A percentile compares a stretch with the other conserved stretches of the same genome.
phyloP scores from a whole-genome alignment of 2,888 invertebrate genomes.

The Napeogenes inachia region DNA sequence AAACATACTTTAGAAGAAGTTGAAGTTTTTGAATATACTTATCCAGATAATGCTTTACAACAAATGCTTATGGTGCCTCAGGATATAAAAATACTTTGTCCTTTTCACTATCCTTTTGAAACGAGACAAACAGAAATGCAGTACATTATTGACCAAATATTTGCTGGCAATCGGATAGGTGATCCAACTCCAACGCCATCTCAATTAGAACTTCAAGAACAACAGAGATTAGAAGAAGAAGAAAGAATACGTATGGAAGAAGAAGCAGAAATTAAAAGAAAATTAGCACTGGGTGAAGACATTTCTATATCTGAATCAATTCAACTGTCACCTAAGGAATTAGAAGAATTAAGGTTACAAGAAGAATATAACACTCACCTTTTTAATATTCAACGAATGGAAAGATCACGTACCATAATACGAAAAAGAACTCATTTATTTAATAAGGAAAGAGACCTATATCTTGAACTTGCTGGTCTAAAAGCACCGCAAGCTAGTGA shows the following conservation, averaged over 20 bases:
- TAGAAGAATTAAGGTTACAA: slow-evolving; percentile 42
- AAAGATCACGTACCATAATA: slow-evolving; percentile 41
- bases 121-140: slow-evolving; percentile 66
- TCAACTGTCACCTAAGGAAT: slow-evolving; percentile 47
- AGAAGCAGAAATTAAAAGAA: slow-evolving; percentile 50
- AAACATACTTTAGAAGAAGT: slow-evolving; percentile 76
- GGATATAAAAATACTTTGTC: slow-evolving; percentile 80
- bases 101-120: slow-evolving; percentile 80
- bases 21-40: slow-evolving; percentile 80
- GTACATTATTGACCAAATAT: slow-evolving; percentile 64
- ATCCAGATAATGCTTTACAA: slow-evolving; percentile 83
- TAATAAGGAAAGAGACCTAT: slow-evolving; percentile 55
- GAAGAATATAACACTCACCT: slow-evolving; percentile 51
- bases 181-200: slow-evolving; percentile 59
- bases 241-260: slow-evolving; percentile 45
- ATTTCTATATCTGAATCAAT: slow-evolving; percentile 42
- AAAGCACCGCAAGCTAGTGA: slow-evolving; percentile 51
- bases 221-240: slow-evolving; percentile 49
- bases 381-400: slow-evolving; percentile 64
- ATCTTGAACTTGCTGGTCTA: slow-evolving; percentile 59
- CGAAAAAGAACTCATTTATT: slow-evolving; percentile 44
- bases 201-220: slow-evolving; percentile 49
- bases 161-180: slow-evolving; percentile 60
- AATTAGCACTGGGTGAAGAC: slow-evolving; percentile 50
- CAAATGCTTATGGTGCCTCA: slow-evolving; percentile 83